Base-by-base conservation (phyloP, 2,113 vertebrate species). In the Oplegnathus fasciatus region DNA sequence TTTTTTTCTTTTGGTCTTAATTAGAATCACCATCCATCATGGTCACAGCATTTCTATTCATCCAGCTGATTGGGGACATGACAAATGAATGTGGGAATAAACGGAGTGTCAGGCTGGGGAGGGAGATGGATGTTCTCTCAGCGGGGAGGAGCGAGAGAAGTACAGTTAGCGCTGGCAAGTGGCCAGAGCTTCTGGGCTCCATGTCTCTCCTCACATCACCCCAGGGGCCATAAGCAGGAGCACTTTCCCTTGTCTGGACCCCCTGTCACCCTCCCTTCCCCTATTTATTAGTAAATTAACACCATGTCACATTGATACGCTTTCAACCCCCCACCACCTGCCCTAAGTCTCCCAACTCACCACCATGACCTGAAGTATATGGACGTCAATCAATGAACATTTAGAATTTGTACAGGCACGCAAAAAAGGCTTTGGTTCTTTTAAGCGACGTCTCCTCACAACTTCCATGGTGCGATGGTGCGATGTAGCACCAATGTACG, bases 21-120 rank as follows among this genome's bases (percentile, higher is more conserved):
- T 97, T 96, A 97, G 94, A 96, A 94, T 89, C 78, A 83, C 95
- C 95, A 97, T 98, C 96, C 94, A 97, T 98, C 96, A 97, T 92
- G 86, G 93, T 94, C 90, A 91, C 68, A 94, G 93, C 91, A 82
- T 95, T 96, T 95, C 96, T 96, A 96, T 97, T 97, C 97, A 97
- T 97, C 95, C 94, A 93, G 90, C 96, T 96, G 96, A 97, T 96
- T 96, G 95, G 95, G 94, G 96, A 97, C 96, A 97, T 97, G 97
- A 97, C 96, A 97, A 97, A 97, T 97, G 97, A 97, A 96, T 96
- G 95, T 96, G 76, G 88, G 96, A 97, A 97, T 97, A 97, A 97
- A 97, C 96, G 93, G 95, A 93, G 95, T 96, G 96, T 97, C 97
- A 96, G 94, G 76, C 75, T 85, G 80, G 89, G 95, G 94, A 94